Evolutionary conservation across 2,113 vertebrate species (phyloP), one percentile per base, ranked within the genome.

Genomic region (Scomber japonicus): DNA sequence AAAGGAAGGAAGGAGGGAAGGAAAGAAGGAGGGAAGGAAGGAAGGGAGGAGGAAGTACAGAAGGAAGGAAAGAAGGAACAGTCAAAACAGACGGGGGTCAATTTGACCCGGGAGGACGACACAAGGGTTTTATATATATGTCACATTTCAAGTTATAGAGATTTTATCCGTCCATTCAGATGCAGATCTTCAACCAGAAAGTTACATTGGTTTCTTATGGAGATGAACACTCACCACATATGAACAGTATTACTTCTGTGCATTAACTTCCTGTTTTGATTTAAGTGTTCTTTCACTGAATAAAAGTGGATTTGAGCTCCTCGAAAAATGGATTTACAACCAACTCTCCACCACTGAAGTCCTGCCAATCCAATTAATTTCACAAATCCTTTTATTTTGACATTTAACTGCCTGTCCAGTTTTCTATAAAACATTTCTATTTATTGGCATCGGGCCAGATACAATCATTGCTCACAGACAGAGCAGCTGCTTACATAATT

Each of bases 341-440:
- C 35, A 60, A 75, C 60, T 71, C 64, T 54, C 44, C 30, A 3
- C 69, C 44, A 48, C 7, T 88, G 83, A 89, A 78, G 69, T 68
- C 75, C 55, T 83, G 89, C 84, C 83, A 88, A 84, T 73, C 71
- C 82, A 86, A 85, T 90, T 89, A 88, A 83, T 83, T 81, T 65
- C 69, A 61, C 54, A 73, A 81, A 87, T 85, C 79, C 69, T 80
- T 24, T 80, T 49, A 71, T 53, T 80, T 68, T 40, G 63, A 79
- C 60, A 53, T 81, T 87, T 21, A 70, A 56, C 60, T 15, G 65
- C 48, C 66, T 9, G 75, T 78, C 55, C 54, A 65, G 54, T 74
- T 84, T 75, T 73, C 21, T 49, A 10, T 73, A 60, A 85, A 83
- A 77, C 50, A 35, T 62, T 59, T 49, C 0, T 49, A 9, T 56